These are phyloP conservation scores for Chrosomus eos DNA, from an alignment of 2,797 vertebrate species.

Conservation along the genomic window DNA sequence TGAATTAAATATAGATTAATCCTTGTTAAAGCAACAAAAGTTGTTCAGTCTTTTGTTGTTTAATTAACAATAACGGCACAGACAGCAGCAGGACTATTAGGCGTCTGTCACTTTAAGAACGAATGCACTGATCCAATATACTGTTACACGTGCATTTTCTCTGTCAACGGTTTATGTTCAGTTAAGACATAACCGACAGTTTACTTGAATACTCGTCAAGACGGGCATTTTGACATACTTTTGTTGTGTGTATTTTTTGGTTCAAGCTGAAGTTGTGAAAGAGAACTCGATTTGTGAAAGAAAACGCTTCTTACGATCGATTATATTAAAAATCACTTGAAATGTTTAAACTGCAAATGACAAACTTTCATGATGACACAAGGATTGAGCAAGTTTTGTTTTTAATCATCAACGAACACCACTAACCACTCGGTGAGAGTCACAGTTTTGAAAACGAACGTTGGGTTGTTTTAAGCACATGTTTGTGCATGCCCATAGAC, in stretches of 20 bases:
- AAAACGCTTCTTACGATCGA: neutral
- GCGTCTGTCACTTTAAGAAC: neutral
- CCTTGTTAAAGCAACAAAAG: neutral
- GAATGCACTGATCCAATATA: neutral
- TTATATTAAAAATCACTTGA: neutral
- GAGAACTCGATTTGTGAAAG: neutral
- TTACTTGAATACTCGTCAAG: too few species aligned
- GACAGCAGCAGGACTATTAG: neutral
- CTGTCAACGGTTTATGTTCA: neutral
- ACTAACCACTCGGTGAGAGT: too few species aligned
- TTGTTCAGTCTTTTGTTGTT: neutral
- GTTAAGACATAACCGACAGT: too few species aligned
- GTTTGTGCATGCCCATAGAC: too few species aligned
- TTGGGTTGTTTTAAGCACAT: too few species aligned
- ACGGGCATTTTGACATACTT: too few species aligned
- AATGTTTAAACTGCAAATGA: neutral
- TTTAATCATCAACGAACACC: too few species aligned
- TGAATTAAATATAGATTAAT: neutral
- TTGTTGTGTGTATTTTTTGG: neutral
- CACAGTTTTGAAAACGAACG: too few species aligned
- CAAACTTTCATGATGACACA: neutral
- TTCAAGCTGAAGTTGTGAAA: neutral
- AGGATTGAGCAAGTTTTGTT: neutral
- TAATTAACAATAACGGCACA: neutral
- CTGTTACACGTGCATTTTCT: neutral